A percentile compares a stretch with the other conserved stretches of the same genome.
These are phyloP conservation scores for Tridacna crocea DNA, from an alignment of 2,888 invertebrate species.

Conservation along the genomic window DNA sequence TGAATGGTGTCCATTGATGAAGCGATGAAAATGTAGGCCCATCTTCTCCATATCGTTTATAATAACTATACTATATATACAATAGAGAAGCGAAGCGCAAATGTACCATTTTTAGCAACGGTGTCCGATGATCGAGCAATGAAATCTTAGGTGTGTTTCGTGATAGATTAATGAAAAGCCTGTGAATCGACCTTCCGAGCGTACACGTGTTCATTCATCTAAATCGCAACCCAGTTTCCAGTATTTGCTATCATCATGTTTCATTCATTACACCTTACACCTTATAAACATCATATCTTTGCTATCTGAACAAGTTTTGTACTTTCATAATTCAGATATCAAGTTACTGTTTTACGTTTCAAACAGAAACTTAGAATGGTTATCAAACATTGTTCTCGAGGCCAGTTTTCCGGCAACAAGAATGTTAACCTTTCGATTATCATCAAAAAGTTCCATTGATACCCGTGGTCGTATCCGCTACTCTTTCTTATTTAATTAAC, in stretches of 20 bases:
- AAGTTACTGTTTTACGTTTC: background rate
- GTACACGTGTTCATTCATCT: too few species aligned
- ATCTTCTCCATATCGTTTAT: too few species aligned
- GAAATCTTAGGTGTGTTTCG: too few species aligned
- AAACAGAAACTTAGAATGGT: background rate
- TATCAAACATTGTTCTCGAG: background rate
- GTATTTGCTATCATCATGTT: background rate
- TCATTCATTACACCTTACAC: slow-evolving; percentile 5
- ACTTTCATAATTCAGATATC: background rate
- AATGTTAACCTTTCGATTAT: background rate
- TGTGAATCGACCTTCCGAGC: too few species aligned
- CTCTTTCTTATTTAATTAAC: background rate
- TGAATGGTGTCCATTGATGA: too few species aligned
- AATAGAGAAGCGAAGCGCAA: too few species aligned
- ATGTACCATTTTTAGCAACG: too few species aligned
- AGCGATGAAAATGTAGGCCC: too few species aligned
- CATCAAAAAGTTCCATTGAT: background rate
- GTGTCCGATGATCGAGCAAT: too few species aligned
- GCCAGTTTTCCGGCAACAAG: background rate
- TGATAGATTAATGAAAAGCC: too few species aligned
- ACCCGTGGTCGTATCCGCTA: background rate
- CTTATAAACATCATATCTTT: background rate
- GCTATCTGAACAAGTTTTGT: background rate
- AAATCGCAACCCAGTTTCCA: background rate
- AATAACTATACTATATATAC: too few species aligned